These are phyloP conservation scores for Alaudala cheleensis DNA, from an alignment of 2,113 vertebrate genomes.

Conservation along the genomic window DNA sequence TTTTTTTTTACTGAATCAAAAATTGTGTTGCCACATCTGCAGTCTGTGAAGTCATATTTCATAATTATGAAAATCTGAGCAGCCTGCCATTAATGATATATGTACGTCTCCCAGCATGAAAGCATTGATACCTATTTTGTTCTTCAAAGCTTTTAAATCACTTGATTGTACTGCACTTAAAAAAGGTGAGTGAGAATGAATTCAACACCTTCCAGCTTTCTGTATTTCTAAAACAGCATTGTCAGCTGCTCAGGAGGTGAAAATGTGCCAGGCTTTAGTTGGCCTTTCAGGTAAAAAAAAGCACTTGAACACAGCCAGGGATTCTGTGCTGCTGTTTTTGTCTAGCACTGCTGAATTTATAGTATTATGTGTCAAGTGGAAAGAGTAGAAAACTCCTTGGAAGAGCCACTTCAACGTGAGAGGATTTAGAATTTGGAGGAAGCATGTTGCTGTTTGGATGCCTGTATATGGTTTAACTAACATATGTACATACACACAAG, in stretches of 20 bases:
- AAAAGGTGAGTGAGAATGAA: conserved; percentile 3
- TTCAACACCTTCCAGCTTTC: background rate
- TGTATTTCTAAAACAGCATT: background rate
- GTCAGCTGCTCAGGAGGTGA: background rate
- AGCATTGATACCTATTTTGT: background rate
- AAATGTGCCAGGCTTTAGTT: background rate
- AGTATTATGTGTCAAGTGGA: background rate
- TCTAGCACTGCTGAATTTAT: background rate
- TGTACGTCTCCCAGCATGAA: background rate
- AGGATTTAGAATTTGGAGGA: background rate
- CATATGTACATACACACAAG: background rate
- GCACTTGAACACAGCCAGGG: background rate
- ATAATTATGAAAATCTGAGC: background rate
- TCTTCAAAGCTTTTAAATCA: background rate
- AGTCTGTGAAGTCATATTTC: background rate
- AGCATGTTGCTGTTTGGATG: background rate
- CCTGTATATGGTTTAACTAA: background rate
- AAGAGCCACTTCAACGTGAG: background rate
- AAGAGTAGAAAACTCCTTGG: background rate
- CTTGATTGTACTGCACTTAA: background rate
- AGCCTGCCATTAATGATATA: background rate
- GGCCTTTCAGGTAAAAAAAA: background rate
- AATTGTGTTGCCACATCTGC: background rate
- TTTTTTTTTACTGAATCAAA: background rate
- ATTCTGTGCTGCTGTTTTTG: background rate